phyloP scores from a whole-genome alignment of 2,113 vertebrate genomes.

The Chaenogobius annularis region DNA sequence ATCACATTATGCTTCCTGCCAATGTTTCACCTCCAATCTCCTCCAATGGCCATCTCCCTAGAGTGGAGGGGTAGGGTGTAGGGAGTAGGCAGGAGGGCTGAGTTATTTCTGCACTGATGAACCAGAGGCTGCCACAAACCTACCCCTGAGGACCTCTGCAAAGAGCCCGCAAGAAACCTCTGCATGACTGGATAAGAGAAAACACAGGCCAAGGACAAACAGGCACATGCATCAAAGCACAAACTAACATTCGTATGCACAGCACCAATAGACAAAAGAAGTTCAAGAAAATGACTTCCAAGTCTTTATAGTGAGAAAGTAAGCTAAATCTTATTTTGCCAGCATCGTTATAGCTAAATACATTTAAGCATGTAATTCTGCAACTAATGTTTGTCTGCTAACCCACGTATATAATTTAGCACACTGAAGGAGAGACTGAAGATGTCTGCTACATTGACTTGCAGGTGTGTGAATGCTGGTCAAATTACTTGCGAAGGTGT shows the following conservation, averaged over 20 bases:
- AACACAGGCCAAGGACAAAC: slow-evolving; percentile 54
- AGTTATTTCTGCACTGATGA: slow-evolving; percentile 63
- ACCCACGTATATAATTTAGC: slow-evolving; percentile 52
- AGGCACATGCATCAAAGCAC: slow-evolving; percentile 16
- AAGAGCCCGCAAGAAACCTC: slow-evolving; percentile 55
- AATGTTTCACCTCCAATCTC: slow-evolving; percentile 41
- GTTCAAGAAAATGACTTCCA: neutral
- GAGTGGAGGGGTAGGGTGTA: slow-evolving; percentile 17
- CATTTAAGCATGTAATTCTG: slow-evolving; percentile 56
- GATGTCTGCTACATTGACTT: slow-evolving; percentile 19
- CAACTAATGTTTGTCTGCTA: slow-evolving; percentile 32
- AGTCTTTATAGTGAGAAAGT: neutral
- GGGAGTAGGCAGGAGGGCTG: slow-evolving; percentile 8
- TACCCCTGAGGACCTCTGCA: slow-evolving; percentile 55
- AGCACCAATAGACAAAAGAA: neutral
- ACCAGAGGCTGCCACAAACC: slow-evolving; percentile 55
- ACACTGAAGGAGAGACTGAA: slow-evolving; percentile 50
- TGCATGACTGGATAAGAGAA: slow-evolving; percentile 51
- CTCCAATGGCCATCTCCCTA: slow-evolving; percentile 22
- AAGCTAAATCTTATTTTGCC: no score
- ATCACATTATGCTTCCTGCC: slow-evolving; percentile 57
- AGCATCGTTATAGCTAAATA: slow-evolving; percentile 48
- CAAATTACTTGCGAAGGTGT: slow-evolving; percentile 33
- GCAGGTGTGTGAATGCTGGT: slow-evolving; percentile 24
- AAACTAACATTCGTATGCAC: slow-evolving; percentile 7